Base-by-base conservation (phyloP, 2,113 vertebrate genomes). In the Jaculus jaculus region DNA sequence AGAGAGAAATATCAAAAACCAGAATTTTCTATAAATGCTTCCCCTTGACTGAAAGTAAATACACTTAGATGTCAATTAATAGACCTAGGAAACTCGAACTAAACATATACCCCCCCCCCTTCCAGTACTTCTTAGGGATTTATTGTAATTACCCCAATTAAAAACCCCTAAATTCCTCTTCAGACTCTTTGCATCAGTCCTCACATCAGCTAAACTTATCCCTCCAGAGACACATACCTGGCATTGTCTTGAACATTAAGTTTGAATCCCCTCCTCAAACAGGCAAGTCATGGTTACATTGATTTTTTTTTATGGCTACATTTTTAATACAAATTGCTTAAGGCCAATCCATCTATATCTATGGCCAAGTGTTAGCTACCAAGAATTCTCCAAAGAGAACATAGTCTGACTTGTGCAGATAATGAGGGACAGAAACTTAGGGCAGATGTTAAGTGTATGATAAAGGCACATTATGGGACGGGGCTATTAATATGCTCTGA, bases 341-440 rank as follows among this genome's bases (percentile, higher is more conserved):
- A 85, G 80, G 87, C 42, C 24, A 65, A 32, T 58, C 87, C 61
- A 42, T 80, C 24, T 95, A 66, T 60, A 78, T 73, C 90, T 77
- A 66, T 7, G 84, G 69, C 23, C 84, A 94, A 69, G 68, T 60
- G 37, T 91, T 82, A 83, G 39, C 82, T 88, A 82, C 63, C 92
- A 96, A 90, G 84, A 93, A 90, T 61, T 87, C 78, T 89, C 75
- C 63, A 34, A 90, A 96, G 83, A 95, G 85, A 87, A 80, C 74
- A 72, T 0, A 71, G 54, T 37, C 82, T 79, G 69, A 93, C 78
- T 71, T 28, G 66, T 86, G 90, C 32, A 47, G 69, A 88, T 2
- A 97, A 85, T 77, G 68, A 95, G 93, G 85, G 93, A 75, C 16
- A 72, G 94, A 73, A 83, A 90, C 42, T 79, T n/a, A 51, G 75